phyloP scores from a whole-genome alignment of 1,140 invertebrate genomes.

The Magallana gigas region DNA sequence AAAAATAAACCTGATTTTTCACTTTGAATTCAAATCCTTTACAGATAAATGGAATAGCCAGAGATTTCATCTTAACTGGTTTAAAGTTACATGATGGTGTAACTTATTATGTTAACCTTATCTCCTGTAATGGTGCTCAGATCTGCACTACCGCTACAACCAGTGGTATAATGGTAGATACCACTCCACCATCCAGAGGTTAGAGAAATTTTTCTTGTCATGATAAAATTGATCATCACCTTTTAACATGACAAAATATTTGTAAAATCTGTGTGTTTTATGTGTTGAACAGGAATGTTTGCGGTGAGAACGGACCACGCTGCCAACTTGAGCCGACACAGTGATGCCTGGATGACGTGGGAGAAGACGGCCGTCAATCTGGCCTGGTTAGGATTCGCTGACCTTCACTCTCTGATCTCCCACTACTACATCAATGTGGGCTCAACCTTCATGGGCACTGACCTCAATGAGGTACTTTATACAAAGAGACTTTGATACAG shows the following conservation, averaged over 20 bases:
- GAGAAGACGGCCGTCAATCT: slow-evolving; percentile 44
- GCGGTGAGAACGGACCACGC: slow-evolving; percentile 62
- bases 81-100: slow-evolving; percentile 60
- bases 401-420: slow-evolving; percentile 61
- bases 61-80: slow-evolving; percentile 51
- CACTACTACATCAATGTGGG: slow-evolving; percentile 62
- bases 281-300: slow-evolving; percentile 59
- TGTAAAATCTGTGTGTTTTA: neutral
- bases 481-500: neutral
- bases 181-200: slow-evolving; percentile 59
- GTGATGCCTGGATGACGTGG: slow-evolving; percentile 58
- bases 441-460: slow-evolving; percentile 49
- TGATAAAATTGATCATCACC: neutral
- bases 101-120: slow-evolving; percentile 57
- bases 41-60: slow-evolving; percentile 52
- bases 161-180: slow-evolving; percentile 51
- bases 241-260: neutral
- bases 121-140: slow-evolving; percentile 59
- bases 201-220: neutral
- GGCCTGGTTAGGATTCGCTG: slow-evolving; percentile 65
- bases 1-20: neutral
- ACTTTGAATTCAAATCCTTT: neutral
- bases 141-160: slow-evolving; percentile 48
- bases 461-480: slow-evolving; percentile 56
- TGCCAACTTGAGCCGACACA: slow-evolving; percentile 46